Conservation (phyloP, 2,113 vertebrate species). For the Corynorhinus townsendii region DNA sequence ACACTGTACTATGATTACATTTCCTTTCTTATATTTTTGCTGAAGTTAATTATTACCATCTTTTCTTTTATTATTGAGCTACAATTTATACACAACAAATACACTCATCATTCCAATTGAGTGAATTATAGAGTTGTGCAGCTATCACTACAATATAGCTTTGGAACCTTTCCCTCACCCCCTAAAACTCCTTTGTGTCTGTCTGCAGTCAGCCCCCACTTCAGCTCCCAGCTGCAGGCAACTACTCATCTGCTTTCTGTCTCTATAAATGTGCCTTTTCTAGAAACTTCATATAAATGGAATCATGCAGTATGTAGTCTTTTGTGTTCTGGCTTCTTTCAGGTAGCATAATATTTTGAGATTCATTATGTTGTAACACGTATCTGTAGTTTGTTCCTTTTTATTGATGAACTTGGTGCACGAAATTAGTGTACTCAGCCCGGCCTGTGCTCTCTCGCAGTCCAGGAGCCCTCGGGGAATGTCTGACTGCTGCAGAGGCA, state of each 20-base stretch:
- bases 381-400: conserved; percentile 41
- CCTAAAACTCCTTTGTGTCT: background rate
- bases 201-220: background rate
- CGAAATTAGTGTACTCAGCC: too few species aligned
- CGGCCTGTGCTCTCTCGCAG: too few species aligned
- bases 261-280: conserved; percentile 46
- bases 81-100: background rate
- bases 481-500: too few species aligned
- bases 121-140: background rate
- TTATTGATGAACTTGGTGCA: background rate
- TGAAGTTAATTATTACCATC: background rate
- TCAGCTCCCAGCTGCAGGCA: background rate
- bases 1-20: background rate
- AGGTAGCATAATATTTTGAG: conserved; percentile 51
- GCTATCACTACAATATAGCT: background rate
- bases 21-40: conserved; percentile 7
- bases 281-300: conserved; percentile 26
- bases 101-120: background rate
- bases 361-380: background rate
- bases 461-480: too few species aligned
- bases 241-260: conserved; percentile 40
- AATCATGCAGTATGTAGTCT: background rate
- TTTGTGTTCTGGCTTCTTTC: conserved; percentile 45
- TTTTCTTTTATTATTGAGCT: conserved; percentile 20
- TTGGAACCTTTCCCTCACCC: conserved; percentile 20